These are phyloP conservation scores for Acromyrmex heyeri DNA, from an alignment of 1,140 invertebrate species.

Conservation along the genomic window DNA sequence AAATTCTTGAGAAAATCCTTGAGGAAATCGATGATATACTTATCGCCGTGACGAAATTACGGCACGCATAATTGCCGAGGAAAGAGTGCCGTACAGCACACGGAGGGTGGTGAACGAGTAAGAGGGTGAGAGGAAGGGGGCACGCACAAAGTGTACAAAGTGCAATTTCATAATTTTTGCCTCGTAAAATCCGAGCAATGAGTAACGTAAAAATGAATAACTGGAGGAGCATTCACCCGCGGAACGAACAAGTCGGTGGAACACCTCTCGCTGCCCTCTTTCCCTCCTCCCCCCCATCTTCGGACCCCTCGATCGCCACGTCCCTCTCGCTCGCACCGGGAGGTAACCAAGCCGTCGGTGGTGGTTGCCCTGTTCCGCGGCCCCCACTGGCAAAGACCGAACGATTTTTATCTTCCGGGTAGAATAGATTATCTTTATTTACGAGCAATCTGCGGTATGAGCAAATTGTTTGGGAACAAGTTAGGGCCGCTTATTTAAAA, in stretches of 20 bases:
- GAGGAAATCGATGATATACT: neutral
- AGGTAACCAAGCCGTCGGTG: conserved; percentile 32
- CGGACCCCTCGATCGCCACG: neutral
- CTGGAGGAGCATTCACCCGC: conserved; percentile 81
- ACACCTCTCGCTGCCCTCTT: conserved; percentile 62
- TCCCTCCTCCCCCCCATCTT: neutral
- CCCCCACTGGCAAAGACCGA: conserved; percentile 65
- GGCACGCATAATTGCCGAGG: conserved; percentile 30
- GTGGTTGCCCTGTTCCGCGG: neutral
- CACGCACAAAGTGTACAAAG: conserved; percentile 79
- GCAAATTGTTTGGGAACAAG: conserved; percentile 85
- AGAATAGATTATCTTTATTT: conserved; percentile 87
- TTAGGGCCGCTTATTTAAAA: conserved; percentile 85
- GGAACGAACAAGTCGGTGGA: conserved; percentile 72
- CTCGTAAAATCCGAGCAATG: conserved; percentile 86
- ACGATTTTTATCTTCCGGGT: conserved; percentile 86
- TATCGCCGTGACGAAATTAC: conserved; percentile 40
- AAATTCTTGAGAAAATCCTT: conserved; percentile 9
- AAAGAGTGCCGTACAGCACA: neutral
- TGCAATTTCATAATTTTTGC: conserved; percentile 86
- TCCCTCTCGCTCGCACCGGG: conserved; percentile 29
- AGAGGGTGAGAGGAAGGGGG: conserved; percentile 42
- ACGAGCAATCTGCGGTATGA: conserved; percentile 85
- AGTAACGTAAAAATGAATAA: conserved; percentile 86
- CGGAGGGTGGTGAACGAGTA: conserved; percentile 33